Evolutionary conservation across 2,797 vertebrate species (phyloP), one percentile per base, ranked within the genome.

Genomic region (Galago senegalensis): DNA sequence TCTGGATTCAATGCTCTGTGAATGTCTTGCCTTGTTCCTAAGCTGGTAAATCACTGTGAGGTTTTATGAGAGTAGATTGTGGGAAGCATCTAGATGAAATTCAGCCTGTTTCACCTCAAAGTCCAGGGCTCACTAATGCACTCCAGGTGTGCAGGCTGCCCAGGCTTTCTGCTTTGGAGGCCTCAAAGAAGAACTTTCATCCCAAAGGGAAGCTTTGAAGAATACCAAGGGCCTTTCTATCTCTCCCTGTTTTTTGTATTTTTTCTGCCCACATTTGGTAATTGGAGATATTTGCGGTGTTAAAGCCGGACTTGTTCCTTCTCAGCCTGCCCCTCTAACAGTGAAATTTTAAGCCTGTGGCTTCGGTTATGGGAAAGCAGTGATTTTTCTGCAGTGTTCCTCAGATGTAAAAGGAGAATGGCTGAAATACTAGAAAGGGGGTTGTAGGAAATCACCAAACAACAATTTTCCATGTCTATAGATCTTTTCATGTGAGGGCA

Each of bases 291-390:
- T 92, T 87, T 96, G 94, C 92, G 89, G 96, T 97, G 85, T 97
- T 98, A 96, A 97, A 97, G 92, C 92, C 27, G 11, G 94, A 93
- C 96, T 97, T 97, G 97, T 96, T 97, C 95, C 89, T 96, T 96
- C 96, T 93, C 89, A 93, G 94, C 69, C 94, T 90, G 37, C 70
- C 70, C 79, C 95, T 94, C 84, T 85, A 89, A 73, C 70, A 61
- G 96, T 98, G 96, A 97, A 97, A 97, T 91, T 72, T 90, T 97
- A 98, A 96, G 95, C 97, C 96, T 92, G 87, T 97, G 97, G 94
- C 94, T 97, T 96, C 77, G 2, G 27, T 95, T 97, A 89, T 94
- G 56, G 49, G 6, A 87, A 87, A 91, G 89, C 81, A 89, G 88
- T 87, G 98, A 97, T 95, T 97, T 96, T 86, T 75, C 88, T 91